Percentiles rank a stretch among this genome's conserved stretches.
phyloP scores from a whole-genome alignment of 92 coral and sea anemone genomes.

The Meandrina meandrites region DNA sequence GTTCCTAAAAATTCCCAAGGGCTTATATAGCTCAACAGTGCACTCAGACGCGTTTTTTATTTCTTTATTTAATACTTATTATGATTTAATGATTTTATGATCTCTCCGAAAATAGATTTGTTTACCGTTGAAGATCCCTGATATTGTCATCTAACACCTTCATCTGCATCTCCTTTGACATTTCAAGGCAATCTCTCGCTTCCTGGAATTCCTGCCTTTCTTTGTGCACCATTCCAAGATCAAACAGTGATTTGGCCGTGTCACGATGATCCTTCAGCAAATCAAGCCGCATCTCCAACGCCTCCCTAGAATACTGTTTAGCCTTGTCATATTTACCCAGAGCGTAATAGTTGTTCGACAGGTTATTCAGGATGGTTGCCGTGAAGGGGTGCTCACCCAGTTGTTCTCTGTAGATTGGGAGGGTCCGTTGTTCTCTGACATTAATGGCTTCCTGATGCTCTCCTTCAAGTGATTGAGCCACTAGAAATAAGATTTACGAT shows the following conservation, averaged over 20 bases:
- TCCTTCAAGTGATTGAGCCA: slow-evolving; percentile 14
- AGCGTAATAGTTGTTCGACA: slow-evolving; percentile 56
- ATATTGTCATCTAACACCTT: background rate
- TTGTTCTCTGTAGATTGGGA: slow-evolving; percentile 42
- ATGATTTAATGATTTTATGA: too few relatives aligned
- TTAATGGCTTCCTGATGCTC: slow-evolving; percentile 25
- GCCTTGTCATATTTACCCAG: slow-evolving; percentile 38
- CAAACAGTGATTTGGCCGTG: slow-evolving; percentile 57
- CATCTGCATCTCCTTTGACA: slow-evolving; percentile 46
- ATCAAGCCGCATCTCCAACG: slow-evolving; percentile 45
- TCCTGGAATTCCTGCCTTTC: slow-evolving; percentile 21
- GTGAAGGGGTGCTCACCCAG: slow-evolving; percentile 64
- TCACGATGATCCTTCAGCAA: slow-evolving; percentile 59
- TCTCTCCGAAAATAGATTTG: background rate
- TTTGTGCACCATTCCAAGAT: slow-evolving; percentile 47
- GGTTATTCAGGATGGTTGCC: slow-evolving; percentile 58
- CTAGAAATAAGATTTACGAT: background rate
- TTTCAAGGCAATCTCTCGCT: slow-evolving; percentile 41
- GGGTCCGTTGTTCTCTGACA: slow-evolving; percentile 30
- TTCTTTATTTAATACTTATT: too few relatives aligned
- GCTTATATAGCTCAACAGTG: too few relatives aligned
- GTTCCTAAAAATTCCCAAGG: too few relatives aligned
- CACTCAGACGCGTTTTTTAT: too few relatives aligned
- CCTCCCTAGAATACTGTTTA: slow-evolving; percentile 42
- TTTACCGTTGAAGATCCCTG: slow-evolving; percentile 4